Conservation (phyloP, 2,113 vertebrate species). For the Syngnathus typhle region DNA sequence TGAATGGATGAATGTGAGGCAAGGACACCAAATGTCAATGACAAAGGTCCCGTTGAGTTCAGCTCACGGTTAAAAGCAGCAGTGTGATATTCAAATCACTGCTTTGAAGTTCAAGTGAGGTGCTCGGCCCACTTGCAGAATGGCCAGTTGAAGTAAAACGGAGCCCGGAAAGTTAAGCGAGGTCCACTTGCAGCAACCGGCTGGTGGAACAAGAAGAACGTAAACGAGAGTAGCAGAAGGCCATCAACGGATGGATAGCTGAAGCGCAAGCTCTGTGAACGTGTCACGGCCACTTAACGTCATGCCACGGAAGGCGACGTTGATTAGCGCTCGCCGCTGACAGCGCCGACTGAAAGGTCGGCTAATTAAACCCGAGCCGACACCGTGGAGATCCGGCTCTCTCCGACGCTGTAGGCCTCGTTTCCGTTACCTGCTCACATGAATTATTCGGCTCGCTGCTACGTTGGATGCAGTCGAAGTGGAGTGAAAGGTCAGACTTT, state of each 20-base stretch:
- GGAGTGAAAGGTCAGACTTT: not conserved
- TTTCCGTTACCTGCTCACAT: conserved; percentile 6
- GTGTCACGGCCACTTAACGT: conserved; percentile 53
- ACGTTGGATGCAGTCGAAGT: not conserved
- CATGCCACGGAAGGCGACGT: conserved; percentile 51
- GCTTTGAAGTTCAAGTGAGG: too few species aligned
- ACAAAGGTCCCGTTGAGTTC: not conserved
- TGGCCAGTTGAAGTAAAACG: too few species aligned
- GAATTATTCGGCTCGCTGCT: not conserved
- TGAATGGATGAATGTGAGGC: conserved; percentile 8
- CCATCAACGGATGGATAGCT: not conserved
- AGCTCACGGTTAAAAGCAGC: not conserved
- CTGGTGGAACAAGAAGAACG: not conserved
- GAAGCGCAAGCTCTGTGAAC: conserved; percentile 30
- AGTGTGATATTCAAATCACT: too few species aligned
- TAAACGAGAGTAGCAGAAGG: not conserved
- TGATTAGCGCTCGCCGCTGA: conserved; percentile 53
- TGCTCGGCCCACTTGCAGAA: too few species aligned
- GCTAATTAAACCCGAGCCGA: conserved; percentile 65
- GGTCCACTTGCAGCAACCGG: not conserved
- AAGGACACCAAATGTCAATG: not conserved
- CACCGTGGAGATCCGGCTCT: conserved; percentile 11
- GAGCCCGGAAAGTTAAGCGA: not conserved
- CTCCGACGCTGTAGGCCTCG: not conserved
- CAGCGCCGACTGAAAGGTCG: conserved; percentile 49